These are phyloP conservation scores for Etheostoma nigrum DNA, from an alignment of 2,797 vertebrate species.

Conservation along the genomic window DNA sequence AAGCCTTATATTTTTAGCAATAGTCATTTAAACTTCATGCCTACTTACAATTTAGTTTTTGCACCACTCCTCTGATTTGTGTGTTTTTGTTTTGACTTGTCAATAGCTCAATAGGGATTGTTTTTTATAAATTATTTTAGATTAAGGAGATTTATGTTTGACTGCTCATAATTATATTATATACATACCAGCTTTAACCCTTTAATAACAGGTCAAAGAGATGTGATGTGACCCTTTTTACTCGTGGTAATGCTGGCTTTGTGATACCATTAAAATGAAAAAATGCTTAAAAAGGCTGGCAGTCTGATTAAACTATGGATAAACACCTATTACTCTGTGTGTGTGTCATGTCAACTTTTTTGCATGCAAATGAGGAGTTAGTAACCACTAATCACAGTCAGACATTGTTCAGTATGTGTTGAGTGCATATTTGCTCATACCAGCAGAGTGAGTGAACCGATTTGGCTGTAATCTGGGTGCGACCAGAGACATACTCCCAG, in stretches of 20 bases:
- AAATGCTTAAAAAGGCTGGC: background rate
- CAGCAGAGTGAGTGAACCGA: conserved; percentile 9
- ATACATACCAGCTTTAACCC: conserved; percentile 9
- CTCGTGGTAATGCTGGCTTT: conserved; percentile 21
- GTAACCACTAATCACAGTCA: background rate
- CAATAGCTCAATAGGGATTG: background rate
- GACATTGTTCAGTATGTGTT: conserved; percentile 1
- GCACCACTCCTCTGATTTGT: conserved; percentile 12
- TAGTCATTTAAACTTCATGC: background rate
- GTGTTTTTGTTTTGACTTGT: conserved; percentile 39
- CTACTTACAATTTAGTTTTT: background rate
- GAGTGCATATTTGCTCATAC: conserved; percentile 16
- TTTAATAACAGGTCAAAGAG: conserved; percentile 13
- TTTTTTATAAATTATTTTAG: conserved; percentile 11
- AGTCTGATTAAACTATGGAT: conserved; percentile 39
- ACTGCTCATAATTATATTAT: conserved; percentile 23
- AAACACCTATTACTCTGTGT: conserved; percentile 10
- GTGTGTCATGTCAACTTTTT: conserved; percentile 7
- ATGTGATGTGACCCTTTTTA: conserved; percentile 35
- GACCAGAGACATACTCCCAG: background rate
- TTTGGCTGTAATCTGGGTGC: conserved; percentile 23
- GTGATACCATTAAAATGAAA: conserved; percentile 31
- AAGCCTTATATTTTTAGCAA: background rate
- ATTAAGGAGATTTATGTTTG: background rate
- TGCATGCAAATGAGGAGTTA: background rate